Evolutionary conservation across 1,140 invertebrate species (phyloP).

Genomic region (Rhyacophila brunnea): DNA sequence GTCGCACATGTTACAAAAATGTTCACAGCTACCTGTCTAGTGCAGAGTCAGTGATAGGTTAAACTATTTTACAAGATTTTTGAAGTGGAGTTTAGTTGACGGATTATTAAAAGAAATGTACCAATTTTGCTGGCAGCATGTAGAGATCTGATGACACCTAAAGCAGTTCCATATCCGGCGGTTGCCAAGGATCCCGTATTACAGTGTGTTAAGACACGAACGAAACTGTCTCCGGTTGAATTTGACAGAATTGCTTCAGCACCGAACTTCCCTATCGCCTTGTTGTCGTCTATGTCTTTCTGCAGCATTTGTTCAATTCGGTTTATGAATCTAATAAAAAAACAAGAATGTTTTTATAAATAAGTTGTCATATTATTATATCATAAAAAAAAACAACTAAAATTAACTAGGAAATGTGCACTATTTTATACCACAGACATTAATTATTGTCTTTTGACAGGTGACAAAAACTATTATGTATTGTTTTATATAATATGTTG

Average conservation of each 20-base stretch:
- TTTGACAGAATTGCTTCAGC: conserved; percentile 70
- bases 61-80: too few relatives aligned
- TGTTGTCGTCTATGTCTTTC: conserved; percentile 85
- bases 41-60: too few relatives aligned
- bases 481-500: too few relatives aligned
- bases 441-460: too few relatives aligned
- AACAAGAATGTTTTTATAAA: conserved; percentile 10
- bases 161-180: conserved; percentile 93
- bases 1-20: too few relatives aligned
- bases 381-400: too few relatives aligned
- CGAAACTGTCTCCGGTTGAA: conserved; percentile 54
- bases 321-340: conserved; percentile 64
- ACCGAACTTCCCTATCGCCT: conserved; percentile 79
- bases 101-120: too few relatives aligned
- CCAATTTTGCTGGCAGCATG: conserved; percentile 70
- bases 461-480: too few relatives aligned
- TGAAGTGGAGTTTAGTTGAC: too few relatives aligned
- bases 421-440: too few relatives aligned
- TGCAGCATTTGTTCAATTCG: conserved; percentile 78
- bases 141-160: conserved; percentile 89
- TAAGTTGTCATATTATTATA: not conserved
- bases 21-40: too few relatives aligned
- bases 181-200: conserved; percentile 98
- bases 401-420: too few relatives aligned
- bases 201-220: conserved; percentile 90